Base-by-base conservation (phyloP, 2,888 invertebrate genomes). In the Diplazon laetatorius region DNA sequence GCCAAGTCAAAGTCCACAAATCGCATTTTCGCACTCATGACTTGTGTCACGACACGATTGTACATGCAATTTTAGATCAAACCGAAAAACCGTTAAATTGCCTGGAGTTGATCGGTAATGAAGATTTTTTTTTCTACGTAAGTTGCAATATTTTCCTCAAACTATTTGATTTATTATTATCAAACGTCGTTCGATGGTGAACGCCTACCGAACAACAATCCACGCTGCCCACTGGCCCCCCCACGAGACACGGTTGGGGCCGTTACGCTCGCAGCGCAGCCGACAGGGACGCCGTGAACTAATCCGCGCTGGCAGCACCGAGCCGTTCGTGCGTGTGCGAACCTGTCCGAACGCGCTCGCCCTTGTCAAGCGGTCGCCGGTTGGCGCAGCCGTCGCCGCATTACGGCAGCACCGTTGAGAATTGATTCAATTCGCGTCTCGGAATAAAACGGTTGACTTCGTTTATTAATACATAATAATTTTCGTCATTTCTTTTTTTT, bases 161-260 rank as follows among this genome's bases (percentile, higher is more conserved):
- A n/a, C n/a, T n/a, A n/a, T n/a, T n/a, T n/a, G n/a, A n/a, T 66
- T 52, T 18, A 30, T 42, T 57, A 35, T 48, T 55, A 37, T 14
- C 62, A 69, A 44, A 66, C 50, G 44, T 16, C 44, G 50, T 59
- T 35, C 20, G 44, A 69, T 71, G 30, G 30, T n/a, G 60, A 59
- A 68, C 68, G 77, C 77, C 72, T 72, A 72, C 66, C 37, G 25
- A 68, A 68, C 68, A 57, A 63, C 77, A 77, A 72, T 77, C 77
- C 72, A 30, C 14, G 46, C 72, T 48, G 66, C 76, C 72, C 76
- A 72, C 76, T 72, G 62, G 25, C 20, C n/a, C n/a, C n/a, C n/a
- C n/a, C n/a, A n/a, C n/a, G n/a, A n/a, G n/a, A n/a, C n/a, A n/a
- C 1, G 42, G 46, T 18, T 25, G 35, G n/a, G n/a, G 35, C 39